These are phyloP conservation scores for Brachionus rubens DNA, from an alignment of 1,140 invertebrate species.

Conservation along the genomic window DNA sequence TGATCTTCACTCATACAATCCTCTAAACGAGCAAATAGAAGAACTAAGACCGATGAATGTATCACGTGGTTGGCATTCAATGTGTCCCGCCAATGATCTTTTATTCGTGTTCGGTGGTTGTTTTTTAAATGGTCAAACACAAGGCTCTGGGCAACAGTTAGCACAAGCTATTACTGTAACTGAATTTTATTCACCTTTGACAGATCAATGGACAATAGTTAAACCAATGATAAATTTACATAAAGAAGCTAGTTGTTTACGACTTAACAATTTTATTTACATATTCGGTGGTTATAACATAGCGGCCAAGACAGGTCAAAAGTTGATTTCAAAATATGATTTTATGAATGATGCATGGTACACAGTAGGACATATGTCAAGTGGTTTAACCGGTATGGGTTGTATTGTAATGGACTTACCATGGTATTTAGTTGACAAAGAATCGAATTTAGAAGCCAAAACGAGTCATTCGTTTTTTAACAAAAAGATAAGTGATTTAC, in stretches of 20 bases:
- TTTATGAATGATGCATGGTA: conserved; percentile 58
- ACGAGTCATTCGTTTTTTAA: neutral
- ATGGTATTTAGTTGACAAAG: neutral
- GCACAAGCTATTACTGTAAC: conserved; percentile 69
- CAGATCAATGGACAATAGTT: conserved; percentile 69
- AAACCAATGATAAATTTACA: conserved; percentile 64
- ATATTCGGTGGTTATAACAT: conserved; percentile 61
- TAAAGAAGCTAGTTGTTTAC: conserved; percentile 59
- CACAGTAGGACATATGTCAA: conserved; percentile 57
- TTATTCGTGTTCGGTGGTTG: conserved; percentile 73
- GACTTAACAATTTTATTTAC: conserved; percentile 57
- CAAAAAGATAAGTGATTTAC: neutral
- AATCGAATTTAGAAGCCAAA: neutral
- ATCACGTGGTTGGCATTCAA: conserved; percentile 60
- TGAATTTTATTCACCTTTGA: conserved; percentile 68
- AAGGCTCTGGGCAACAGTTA: conserved; percentile 51
- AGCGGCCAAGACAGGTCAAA: conserved; percentile 60
- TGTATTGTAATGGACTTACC: conserved; percentile 51
- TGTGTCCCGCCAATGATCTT: conserved; percentile 66
- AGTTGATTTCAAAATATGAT: conserved; percentile 58
- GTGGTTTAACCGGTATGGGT: conserved; percentile 59
- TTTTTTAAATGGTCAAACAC: conserved; percentile 66
- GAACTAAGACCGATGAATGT: conserved; percentile 60
- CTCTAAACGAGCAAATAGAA: conserved; percentile 56
- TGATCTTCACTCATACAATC: conserved; percentile 58